Percentiles rank a stretch among this genome's conserved stretches.
These are phyloP conservation scores for Helicoverpa assulta DNA, from an alignment of 2,888 invertebrate genomes.

Conservation along the genomic window DNA sequence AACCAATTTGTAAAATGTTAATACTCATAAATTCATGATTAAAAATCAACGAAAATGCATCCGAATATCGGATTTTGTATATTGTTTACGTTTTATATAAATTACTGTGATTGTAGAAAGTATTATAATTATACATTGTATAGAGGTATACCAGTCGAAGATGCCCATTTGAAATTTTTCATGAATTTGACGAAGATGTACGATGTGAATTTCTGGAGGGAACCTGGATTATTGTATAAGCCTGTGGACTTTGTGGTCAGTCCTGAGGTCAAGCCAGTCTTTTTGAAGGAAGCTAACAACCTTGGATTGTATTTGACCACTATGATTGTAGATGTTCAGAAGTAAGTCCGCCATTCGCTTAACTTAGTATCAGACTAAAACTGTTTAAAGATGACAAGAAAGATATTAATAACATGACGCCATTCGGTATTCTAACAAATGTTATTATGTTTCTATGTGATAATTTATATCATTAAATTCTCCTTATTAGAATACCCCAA, in stretches of 20 bases:
- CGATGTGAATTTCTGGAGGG: slow-evolving; percentile 77
- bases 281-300: slow-evolving; percentile 64
- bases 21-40: slow-evolving; percentile 14
- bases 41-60: slow-evolving; percentile 42
- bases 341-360: slow-evolving; percentile 62
- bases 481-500: neutral
- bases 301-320: slow-evolving; percentile 71
- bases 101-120: slow-evolving; percentile 43
- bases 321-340: slow-evolving; percentile 77
- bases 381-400: too few species aligned
- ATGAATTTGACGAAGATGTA: slow-evolving; percentile 63
- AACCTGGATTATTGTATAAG: slow-evolving; percentile 68
- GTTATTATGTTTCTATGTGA: neutral
- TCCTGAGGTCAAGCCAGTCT: slow-evolving; percentile 66
- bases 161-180: slow-evolving; percentile 73
- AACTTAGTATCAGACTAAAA: too few species aligned
- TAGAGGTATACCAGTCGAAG: slow-evolving; percentile 72
- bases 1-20: slow-evolving; percentile 11
- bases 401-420: too few species aligned
- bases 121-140: slow-evolving; percentile 77
- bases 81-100: slow-evolving; percentile 18
- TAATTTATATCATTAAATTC: neutral
- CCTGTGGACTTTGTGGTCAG: slow-evolving; percentile 77
- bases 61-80: slow-evolving; percentile 14
- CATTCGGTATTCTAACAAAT: too few species aligned